These are phyloP conservation scores for Cetoscarus ocellatus DNA, from an alignment of 2,797 vertebrate genomes.

Conservation along the genomic window DNA sequence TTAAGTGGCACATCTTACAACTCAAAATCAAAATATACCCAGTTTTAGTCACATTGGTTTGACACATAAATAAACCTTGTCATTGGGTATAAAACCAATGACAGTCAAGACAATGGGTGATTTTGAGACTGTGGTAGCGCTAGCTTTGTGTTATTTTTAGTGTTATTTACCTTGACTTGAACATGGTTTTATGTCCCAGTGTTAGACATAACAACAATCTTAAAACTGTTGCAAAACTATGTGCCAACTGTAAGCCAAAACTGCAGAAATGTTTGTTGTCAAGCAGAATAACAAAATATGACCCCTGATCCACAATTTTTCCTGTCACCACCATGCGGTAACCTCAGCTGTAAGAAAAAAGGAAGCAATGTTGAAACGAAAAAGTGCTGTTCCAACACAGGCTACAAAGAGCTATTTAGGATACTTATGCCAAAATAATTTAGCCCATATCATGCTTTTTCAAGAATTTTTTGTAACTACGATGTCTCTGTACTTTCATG, in stretches of 20 bases:
- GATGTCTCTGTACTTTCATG: too few relatives aligned
- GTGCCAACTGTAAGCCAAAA: neutral
- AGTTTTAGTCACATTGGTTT: neutral
- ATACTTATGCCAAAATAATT: too few relatives aligned
- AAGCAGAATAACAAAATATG: too few relatives aligned
- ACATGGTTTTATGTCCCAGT: neutral
- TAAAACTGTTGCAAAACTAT: neutral
- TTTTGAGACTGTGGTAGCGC: neutral
- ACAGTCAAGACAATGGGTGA: constrained; percentile 1
- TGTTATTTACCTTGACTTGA: neutral
- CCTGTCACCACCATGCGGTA: too few relatives aligned
- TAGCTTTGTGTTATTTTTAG: neutral
- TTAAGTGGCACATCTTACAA: neutral
- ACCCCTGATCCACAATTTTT: too few relatives aligned
- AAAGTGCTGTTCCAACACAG: too few relatives aligned
- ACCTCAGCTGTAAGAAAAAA: too few relatives aligned
- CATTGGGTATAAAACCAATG: neutral
- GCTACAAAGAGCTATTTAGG: too few relatives aligned
- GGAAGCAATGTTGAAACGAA: too few relatives aligned
- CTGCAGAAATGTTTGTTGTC: too few relatives aligned
- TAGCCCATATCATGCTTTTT: too few relatives aligned
- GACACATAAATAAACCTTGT: neutral
- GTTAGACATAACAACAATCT: neutral
- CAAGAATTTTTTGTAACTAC: too few relatives aligned
- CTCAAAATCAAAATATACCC: neutral